phyloP scores from a whole-genome alignment of 2,888 invertebrate species.

The Scaptomyza reducta region DNA sequence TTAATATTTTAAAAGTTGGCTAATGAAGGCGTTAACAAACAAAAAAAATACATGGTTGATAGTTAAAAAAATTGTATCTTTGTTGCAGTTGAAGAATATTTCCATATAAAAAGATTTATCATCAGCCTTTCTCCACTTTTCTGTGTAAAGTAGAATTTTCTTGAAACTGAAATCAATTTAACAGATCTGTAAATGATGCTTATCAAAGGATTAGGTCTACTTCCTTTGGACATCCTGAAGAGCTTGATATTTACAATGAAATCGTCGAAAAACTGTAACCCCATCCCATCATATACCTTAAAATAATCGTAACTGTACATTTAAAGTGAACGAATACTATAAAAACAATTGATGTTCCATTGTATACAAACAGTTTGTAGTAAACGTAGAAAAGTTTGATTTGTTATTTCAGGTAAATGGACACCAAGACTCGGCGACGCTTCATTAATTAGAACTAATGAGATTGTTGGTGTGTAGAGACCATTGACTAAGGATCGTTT shows the following conservation, averaged over 20 bases:
- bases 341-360: slow-evolving; percentile 37
- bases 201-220: slow-evolving; percentile 47
- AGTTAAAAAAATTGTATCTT: not conserved
- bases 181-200: slow-evolving; percentile 54
- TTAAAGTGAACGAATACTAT: slow-evolving; percentile 30
- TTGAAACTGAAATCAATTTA: slow-evolving; percentile 32
- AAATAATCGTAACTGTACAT: slow-evolving; percentile 1
- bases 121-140: not conserved
- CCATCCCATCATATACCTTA: slow-evolving; percentile 17
- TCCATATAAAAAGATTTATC: slow-evolving; percentile 10
- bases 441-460: slow-evolving; percentile 71
- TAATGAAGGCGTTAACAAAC: slow-evolving; percentile 36
- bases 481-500: slow-evolving; percentile 49
- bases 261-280: slow-evolving; percentile 40
- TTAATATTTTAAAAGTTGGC: slow-evolving; percentile 45
- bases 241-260: slow-evolving; percentile 30
- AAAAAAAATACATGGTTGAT: not conserved
- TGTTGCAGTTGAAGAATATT: not conserved
- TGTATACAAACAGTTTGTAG: slow-evolving; percentile 55
- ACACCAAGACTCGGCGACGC: slow-evolving; percentile 32
- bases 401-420: slow-evolving; percentile 44
- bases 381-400: slow-evolving; percentile 41
- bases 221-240: slow-evolving; percentile 18
- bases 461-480: slow-evolving; percentile 37
- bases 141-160: slow-evolving; percentile 13